phyloP scores from a whole-genome alignment of 2,888 invertebrate genomes.

The Leucophenga maculata region DNA sequence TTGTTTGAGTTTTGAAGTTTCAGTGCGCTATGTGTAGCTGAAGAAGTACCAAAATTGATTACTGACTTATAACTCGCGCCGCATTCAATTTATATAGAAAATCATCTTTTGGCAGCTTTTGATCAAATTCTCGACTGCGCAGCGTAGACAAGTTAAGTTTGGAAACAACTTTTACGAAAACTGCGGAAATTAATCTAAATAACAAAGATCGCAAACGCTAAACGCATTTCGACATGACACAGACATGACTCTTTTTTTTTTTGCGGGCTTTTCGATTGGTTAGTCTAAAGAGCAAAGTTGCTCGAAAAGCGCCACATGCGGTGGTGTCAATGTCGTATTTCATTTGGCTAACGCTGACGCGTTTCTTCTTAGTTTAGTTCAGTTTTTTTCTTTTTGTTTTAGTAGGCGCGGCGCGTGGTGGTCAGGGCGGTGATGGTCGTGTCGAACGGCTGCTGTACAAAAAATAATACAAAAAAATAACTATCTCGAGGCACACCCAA shows the following conservation, averaged over 20 bases:
- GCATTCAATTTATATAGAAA: conserved; percentile 48
- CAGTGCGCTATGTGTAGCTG: conserved; percentile 35
- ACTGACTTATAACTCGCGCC: conserved; percentile 40
- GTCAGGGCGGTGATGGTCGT: neutral
- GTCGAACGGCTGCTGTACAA: conserved; percentile 7
- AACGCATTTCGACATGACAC: conserved; percentile 16
- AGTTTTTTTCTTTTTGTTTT: no score
- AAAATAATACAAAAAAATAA: conserved; percentile 8
- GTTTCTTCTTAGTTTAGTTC: neutral
- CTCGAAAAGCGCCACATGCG: conserved; percentile 50
- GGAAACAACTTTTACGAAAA: conserved; percentile 42
- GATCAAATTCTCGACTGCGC: conserved; percentile 41
- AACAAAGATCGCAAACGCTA: conserved; percentile 41
- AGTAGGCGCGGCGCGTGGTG: neutral
- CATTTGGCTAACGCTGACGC: no score
- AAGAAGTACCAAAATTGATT: conserved; percentile 44
- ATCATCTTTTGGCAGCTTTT: conserved; percentile 23
- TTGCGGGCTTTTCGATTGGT: conserved; percentile 30
- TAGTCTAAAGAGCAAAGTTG: conserved; percentile 39
- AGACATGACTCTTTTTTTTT: neutral
- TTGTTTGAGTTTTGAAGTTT: conserved; percentile 20
- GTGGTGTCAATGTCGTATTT: conserved; percentile 54
- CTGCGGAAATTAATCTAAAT: conserved; percentile 60
- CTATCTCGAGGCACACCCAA: conserved; percentile 52
- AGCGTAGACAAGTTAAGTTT: no score